Base-by-base conservation (phyloP, 2,797 vertebrate species). In the Melanotaenia maccullochi region DNA sequence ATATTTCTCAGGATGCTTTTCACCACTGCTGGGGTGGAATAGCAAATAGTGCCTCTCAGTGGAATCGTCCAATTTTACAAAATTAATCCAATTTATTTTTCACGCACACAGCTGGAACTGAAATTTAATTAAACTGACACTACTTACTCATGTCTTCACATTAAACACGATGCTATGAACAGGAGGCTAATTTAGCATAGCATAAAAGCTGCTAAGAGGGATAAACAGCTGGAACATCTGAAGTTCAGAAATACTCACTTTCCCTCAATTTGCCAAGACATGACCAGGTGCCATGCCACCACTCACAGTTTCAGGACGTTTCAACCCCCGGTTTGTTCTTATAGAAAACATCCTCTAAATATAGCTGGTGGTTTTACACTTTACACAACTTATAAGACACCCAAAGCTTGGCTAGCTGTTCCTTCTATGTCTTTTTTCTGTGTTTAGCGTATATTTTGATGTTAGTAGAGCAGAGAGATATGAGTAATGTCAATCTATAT, bases 21-120 rank as follows among this genome's bases (percentile, higher is more conserved):
- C 28, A 47, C 18, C 54, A 65, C 38, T 12, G 32, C 24, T 65
- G 35, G 36, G 51, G 12, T 58, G n/a, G 62, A 56, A 3, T 28
- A 44, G 49, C 7, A 25, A 54, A 11, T 22, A 20, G 14, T 0
- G 13, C 12, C 16, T 38, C 33, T 51, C 3, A 61, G 38, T 36
- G 38, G 9, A 33, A 5, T 56, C 30, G 51, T 68, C 47, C 35
- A 47, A 7, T 67, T 25, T 68, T n/a, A 3, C 55, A 4, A 32
- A 61, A 63, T 61, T 5, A 70, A 51, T 58, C 35, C 0, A 62
- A 55, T 74, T 72, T 55, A 55, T 25, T 66, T 24, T n/a, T 1
- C n/a, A 49, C 28, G 51, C 28, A 79, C 25, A 59, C 60, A 60
- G 51, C 25, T 25, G 22, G 68, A 78, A 60, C n/a, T 59, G 51